Evolutionary conservation across 53 echinoderm and acorn worm species (phyloP), one percentile per base, ranked within the genome.

Genomic region (Mesocentrotus franciscanus): DNA sequence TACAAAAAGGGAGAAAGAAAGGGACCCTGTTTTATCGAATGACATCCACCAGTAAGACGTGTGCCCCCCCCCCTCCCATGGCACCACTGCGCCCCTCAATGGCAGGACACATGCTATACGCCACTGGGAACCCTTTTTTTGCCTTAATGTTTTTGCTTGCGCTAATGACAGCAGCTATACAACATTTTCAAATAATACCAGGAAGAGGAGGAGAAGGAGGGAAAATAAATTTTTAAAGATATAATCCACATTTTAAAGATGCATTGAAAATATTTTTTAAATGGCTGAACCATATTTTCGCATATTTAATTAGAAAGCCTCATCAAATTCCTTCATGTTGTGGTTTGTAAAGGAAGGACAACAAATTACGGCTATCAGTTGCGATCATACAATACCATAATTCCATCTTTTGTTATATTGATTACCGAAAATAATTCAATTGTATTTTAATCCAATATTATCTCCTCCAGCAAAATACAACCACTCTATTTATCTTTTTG

Each of bases 291-390:
- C 42, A 42, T 42, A 39, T 42, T 22, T 81, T 27, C 29, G 29
- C 72, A n/a, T 62, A 18, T 16, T 74, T 32, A 32, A 74, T 74
- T 74, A 32, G 22, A 68, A 18, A 68, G 74, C 1, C 29, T 74
- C 14, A 74, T 74, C 10, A 11, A 30, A 74, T 9, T 74, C 68
- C 68, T 30, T 30, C 30, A 74, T 30, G 2, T 32, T 12, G 0
- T 74, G 74, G 29, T 30, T 74, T 8, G 74, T 62, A 30, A 10
- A 58, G n/a, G 56, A 87, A 87, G 12, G 29, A n/a, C 24, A 14
- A 84, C 42, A 58, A 87, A 27, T 87, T 87, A 57, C 58, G 58
- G 87, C 87, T 87, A 87, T 87, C 29, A 87, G 10, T n/a, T 57
- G 26, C 12, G 56, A 58, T 87, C 56, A 58, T 13, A 58, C 29